A percentile compares a stretch with the other conserved stretches of the same genome.
phyloP scores from a whole-genome alignment of 2,113 vertebrate species.

The Rhinichthys klamathensis region DNA sequence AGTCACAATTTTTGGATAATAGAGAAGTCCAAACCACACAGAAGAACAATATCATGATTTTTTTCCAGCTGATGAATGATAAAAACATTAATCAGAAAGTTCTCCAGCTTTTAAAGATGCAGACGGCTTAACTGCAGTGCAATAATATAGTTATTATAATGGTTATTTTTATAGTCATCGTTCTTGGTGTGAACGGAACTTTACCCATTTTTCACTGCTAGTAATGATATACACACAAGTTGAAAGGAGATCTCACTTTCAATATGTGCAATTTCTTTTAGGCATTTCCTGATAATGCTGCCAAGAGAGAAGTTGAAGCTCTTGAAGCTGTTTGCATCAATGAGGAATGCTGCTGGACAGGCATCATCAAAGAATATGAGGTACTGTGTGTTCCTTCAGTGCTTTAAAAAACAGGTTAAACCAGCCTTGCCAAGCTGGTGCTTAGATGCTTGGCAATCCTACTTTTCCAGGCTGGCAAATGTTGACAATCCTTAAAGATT shows the following conservation, averaged over 20 bases:
- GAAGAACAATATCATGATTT: background rate
- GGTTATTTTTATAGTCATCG: background rate
- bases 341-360: constrained; percentile 89
- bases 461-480: background rate
- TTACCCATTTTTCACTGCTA: background rate
- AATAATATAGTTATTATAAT: too few relatives aligned
- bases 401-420: background rate
- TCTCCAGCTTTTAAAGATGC: too few relatives aligned
- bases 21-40: background rate
- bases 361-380: constrained; percentile 95
- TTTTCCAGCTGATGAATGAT: too few relatives aligned
- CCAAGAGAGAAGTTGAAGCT: constrained; percentile 91
- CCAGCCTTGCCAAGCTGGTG: background rate
- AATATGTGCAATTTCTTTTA: constrained; percentile 60
- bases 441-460: background rate
- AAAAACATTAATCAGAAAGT: too few relatives aligned
- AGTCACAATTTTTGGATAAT: background rate
- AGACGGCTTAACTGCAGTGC: too few relatives aligned
- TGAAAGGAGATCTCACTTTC: background rate
- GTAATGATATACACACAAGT: background rate
- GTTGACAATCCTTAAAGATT: too few relatives aligned
- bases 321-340: constrained; percentile 87
- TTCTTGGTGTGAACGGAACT: background rate
- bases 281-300: constrained; percentile 97
- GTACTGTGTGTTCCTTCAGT: constrained; percentile 63